Evolutionary conservation across 2,888 invertebrate genomes (phyloP), one percentile per base, ranked within the genome.

Genomic region (Brassicogethes aeneus): DNA sequence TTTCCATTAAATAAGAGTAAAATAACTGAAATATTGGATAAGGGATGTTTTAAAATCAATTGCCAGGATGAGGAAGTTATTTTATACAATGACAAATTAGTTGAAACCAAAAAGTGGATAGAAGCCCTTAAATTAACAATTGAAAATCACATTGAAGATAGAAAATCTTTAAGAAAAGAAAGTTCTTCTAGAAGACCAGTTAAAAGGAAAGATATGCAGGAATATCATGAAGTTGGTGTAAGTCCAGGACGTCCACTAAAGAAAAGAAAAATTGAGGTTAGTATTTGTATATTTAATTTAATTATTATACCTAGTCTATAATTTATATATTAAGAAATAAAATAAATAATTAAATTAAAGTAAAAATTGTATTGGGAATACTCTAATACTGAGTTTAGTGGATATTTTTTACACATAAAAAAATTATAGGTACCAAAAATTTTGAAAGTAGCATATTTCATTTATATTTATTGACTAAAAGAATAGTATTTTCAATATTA

Each of bases 1-100:
- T 71, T 84, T 41, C 85, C 85, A 0, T 64, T 86, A 3, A 78
- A 78, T 43, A 83, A 84, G 59, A 84, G 83, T 59, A 73, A 70
- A 47, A 72, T 85, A 1, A 71, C 72, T 30, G 73, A 79, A 43
- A 70, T 80, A 44, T 48, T 68, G 7, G 74, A 73, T 41, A 72
- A 72, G 44, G 78, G 78, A 1, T 72, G 77, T 46, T 78, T 82
- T 48, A 75, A 74, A 57, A 66, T 82, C 2, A 69, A 69, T 1
- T 80, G 80, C 47, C 72, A 77, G 45, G 70, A 72, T 17, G 75
- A 78, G 50, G 72, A 70, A 16, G 64, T 79, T 1, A 69, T 76
- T 39, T 62, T 81, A 16, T 77, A 76, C 53, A 71, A 76, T 10
- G 70, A 72, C 33, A 72, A 73, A 43, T 65, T 70, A 1, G 65